A percentile compares a stretch with the other conserved stretches of the same genome.
Conservation (phyloP, 2,888 invertebrate species). For the Ichneumon xanthorius region DNA sequence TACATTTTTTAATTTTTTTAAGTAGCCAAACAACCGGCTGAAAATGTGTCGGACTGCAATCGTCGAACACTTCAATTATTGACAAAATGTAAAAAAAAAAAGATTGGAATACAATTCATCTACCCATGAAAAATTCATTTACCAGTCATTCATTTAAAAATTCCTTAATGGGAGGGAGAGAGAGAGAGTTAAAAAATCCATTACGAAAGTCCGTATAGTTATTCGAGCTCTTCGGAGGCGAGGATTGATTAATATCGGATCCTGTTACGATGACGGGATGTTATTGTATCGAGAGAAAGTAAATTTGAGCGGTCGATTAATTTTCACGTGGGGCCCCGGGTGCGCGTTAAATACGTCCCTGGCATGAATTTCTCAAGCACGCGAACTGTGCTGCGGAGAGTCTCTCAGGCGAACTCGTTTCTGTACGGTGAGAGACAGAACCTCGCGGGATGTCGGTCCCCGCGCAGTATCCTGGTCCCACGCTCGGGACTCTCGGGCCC, state of each 20-base stretch:
- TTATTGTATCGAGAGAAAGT: slow-evolving; percentile 11
- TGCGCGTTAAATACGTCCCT: slow-evolving; percentile 70
- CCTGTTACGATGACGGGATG: background rate
- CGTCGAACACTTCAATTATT: background rate
- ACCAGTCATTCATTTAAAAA: too few species aligned
- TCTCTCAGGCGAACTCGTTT: slow-evolving; percentile 33
- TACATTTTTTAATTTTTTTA: background rate
- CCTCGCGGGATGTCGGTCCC: slow-evolving; percentile 77
- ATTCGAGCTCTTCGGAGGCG: background rate
- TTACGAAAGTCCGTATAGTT: background rate
- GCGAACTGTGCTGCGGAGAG: slow-evolving; percentile 60
- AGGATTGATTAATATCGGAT: slow-evolving; percentile 7
- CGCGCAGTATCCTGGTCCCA: slow-evolving; percentile 70
- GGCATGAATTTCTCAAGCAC: slow-evolving; percentile 56
- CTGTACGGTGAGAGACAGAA: slow-evolving; percentile 73
- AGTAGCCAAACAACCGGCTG: slow-evolving; percentile 4
- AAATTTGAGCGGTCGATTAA: background rate
- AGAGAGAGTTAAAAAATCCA: background rate
- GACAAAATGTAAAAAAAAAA: background rate
- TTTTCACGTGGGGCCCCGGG: background rate
- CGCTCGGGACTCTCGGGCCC: slow-evolving; percentile 60
- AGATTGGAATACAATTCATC: background rate
- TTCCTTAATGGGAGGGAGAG: too few species aligned
- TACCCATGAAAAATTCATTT: too few species aligned
- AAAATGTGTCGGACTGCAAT: background rate